A percentile compares a stretch with the other conserved stretches of the same genome.
phyloP scores from a whole-genome alignment of 2,113 vertebrate species.

The Chaetura pelagica region DNA sequence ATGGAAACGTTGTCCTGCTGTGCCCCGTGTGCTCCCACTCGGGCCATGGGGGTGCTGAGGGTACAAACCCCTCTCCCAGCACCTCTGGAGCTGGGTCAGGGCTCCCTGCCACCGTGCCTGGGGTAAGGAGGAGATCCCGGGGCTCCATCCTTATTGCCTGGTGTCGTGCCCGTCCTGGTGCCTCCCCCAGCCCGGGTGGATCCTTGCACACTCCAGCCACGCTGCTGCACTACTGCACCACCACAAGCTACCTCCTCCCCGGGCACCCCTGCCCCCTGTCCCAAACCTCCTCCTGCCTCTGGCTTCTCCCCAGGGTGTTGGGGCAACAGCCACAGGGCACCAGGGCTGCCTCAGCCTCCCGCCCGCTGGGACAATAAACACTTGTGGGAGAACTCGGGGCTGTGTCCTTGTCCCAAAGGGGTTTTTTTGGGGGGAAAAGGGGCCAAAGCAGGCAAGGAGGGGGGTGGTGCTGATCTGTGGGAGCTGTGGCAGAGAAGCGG shows the following conservation, averaged over 20 bases:
- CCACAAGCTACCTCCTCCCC: not conserved
- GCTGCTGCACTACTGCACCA: conserved; percentile 31
- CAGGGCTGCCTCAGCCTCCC: not conserved
- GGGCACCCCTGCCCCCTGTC: rapidly evolving
- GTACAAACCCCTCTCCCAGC: not conserved
- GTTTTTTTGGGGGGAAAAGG: too few relatives aligned
- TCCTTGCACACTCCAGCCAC: not conserved
- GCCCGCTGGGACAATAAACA: not conserved
- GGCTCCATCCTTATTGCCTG: not conserved
- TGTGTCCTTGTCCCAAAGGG: too few relatives aligned
- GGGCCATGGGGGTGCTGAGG: not conserved
- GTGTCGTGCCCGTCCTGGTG: not conserved
- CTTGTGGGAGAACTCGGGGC: not conserved
- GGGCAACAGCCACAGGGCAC: not conserved
- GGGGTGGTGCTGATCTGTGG: too few relatives aligned
- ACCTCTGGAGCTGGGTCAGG: not conserved
- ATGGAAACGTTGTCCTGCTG: not conserved
- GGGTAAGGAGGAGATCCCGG: not conserved
- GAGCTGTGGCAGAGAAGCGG: rapidly evolving
- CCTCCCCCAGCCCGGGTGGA: rapidly evolving
- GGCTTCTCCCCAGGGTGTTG: not conserved
- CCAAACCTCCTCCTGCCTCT: not conserved
- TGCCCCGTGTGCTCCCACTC: not conserved
- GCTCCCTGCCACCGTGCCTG: rapidly evolving
- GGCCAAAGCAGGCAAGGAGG: not conserved